A percentile compares a stretch with the other conserved stretches of the same genome.
Conservation (phyloP, 30 jellyfish, hydroid and myxozoan species). For the Nemopilema nomurai region DNA sequence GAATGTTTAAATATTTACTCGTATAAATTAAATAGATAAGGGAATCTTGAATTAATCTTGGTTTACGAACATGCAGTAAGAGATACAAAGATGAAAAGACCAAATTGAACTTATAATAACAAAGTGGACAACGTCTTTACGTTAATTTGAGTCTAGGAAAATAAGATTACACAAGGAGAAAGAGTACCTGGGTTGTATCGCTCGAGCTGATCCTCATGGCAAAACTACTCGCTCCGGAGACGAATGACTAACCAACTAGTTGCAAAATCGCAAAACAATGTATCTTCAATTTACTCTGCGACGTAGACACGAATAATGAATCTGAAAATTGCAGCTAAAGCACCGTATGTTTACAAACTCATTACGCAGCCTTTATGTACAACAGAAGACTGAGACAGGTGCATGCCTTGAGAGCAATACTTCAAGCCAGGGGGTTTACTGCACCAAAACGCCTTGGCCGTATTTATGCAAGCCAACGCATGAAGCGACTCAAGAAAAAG, state of each 20-base stretch:
- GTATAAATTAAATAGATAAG: no score
- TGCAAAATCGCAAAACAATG: neutral
- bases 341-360: neutral
- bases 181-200: neutral
- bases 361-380: neutral
- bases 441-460: neutral
- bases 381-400: neutral
- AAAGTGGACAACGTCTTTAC: neutral
- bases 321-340: neutral
- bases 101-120: neutral
- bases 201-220: neutral
- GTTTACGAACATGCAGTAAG: no score
- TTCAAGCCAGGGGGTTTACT: neutral
- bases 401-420: neutral
- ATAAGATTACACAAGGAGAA: neutral
- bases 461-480: neutral
- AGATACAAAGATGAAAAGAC: neutral
- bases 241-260: neutral
- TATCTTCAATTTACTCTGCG: neutral
- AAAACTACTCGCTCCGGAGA: neutral
- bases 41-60: neutral
- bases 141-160: neutral
- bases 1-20: no score
- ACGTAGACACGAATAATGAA: neutral
- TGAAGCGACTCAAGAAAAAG: neutral